These are phyloP conservation scores for Diprion similis DNA, from an alignment of 1,140 invertebrate genomes.

Conservation along the genomic window DNA sequence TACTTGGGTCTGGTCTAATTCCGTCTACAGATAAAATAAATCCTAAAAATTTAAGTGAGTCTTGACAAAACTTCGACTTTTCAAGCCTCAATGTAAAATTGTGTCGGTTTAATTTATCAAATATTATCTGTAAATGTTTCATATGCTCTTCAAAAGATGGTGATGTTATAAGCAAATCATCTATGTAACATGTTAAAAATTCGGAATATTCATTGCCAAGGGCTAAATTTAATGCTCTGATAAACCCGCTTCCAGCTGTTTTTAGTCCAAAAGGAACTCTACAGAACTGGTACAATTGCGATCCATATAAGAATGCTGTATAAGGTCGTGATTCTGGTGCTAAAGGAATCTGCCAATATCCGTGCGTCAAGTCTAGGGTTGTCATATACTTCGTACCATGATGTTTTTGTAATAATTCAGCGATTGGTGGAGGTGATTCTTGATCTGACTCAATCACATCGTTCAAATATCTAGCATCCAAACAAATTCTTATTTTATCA, in stretches of 20 bases:
- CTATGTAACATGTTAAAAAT: conserved; percentile 28
- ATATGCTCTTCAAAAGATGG: conserved; percentile 31
- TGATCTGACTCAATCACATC: no score
- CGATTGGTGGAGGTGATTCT: conserved; percentile 28
- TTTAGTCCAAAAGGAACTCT: no score
- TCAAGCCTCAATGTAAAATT: conserved; percentile 31
- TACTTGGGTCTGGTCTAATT: conserved; percentile 29
- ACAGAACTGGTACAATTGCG: conserved; percentile 34
- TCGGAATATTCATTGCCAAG: conserved; percentile 11
- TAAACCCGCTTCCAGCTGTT: no score
- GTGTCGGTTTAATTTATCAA: neutral
- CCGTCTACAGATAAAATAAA: conserved; percentile 26
- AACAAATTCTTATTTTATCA: no score
- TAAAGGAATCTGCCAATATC: conserved; percentile 48
- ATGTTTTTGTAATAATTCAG: conserved; percentile 41
- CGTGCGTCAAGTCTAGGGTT: conserved; percentile 40
- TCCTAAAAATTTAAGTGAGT: conserved; percentile 30
- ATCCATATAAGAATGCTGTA: conserved; percentile 42
- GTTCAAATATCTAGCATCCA: no score
- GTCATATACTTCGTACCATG: conserved; percentile 32
- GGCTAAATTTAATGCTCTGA: conserved; percentile 18
- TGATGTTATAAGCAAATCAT: conserved; percentile 35
- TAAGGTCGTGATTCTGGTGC: conserved; percentile 34
- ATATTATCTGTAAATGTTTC: conserved; percentile 28
- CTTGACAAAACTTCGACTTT: conserved; percentile 27